Percentiles rank a stretch among this genome's conserved stretches.
Conservation (phyloP, 2,797 vertebrate species). For the Semotilus atromaculatus region DNA sequence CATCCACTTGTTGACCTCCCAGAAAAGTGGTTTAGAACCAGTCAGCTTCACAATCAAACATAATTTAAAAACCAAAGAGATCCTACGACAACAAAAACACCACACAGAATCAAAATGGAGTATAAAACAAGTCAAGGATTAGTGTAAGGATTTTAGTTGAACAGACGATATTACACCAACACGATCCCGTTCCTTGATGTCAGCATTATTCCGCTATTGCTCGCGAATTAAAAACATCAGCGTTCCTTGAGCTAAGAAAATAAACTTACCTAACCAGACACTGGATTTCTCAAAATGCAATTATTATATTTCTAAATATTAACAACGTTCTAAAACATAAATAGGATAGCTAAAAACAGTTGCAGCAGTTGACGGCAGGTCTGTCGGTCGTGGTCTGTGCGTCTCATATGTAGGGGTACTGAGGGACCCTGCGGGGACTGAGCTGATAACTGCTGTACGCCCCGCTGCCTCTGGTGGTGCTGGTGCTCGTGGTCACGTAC, state of each 20-base stretch:
- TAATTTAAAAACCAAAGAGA: slow-evolving; percentile 48
- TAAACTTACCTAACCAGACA: slow-evolving; percentile 48
- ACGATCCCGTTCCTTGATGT: slow-evolving; percentile 39
- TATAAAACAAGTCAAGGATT: slow-evolving; percentile 48
- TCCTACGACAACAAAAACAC: slow-evolving; percentile 24
- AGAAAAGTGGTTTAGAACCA: slow-evolving; percentile 47
- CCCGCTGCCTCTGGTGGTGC: slow-evolving; percentile 76
- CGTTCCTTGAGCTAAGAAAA: slow-evolving; percentile 53
- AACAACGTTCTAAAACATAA: slow-evolving; percentile 67
- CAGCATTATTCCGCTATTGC: slow-evolving; percentile 61
- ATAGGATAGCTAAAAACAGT: slow-evolving; percentile 65
- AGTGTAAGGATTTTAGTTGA: slow-evolving; percentile 58
- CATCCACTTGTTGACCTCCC: slow-evolving; percentile 25
- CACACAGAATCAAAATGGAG: slow-evolving; percentile 46
- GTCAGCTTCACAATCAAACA: slow-evolving; percentile 31
- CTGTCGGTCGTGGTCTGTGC: not conserved
- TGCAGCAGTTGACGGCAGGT: slow-evolving; percentile 59
- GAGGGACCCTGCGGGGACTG: slow-evolving; percentile 92
- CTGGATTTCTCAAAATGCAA: slow-evolving; percentile 52
- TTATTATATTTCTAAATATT: slow-evolving; percentile 57
- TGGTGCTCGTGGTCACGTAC: slow-evolving; percentile 86
- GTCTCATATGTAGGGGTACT: slow-evolving; percentile 92
- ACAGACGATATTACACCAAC: slow-evolving; percentile 12
- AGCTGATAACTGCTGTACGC: slow-evolving; percentile 95
- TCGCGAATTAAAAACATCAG: slow-evolving; percentile 52